Base-by-base conservation (phyloP, 2,797 vertebrate species). In the Mormyrops boulengeri region DNA sequence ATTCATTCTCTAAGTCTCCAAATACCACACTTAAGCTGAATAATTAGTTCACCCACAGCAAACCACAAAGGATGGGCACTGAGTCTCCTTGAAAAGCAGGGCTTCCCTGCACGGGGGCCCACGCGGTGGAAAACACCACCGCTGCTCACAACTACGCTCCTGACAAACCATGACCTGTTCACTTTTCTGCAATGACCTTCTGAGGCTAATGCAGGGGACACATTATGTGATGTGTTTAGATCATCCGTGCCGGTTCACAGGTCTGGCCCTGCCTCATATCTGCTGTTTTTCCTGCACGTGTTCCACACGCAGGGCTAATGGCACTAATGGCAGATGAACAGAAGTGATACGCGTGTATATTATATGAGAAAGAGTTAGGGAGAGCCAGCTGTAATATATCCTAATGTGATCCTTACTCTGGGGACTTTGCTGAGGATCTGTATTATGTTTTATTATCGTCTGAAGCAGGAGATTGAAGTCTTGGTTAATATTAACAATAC, bases 381-480 rank as follows among this genome's bases (percentile, higher is more conserved):
- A 80, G 17, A 44, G 38, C 4, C 17, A 80, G 38, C 38, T 44
- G 5, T 80, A 80, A 41, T 80, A 80, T 44, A 19, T n/a, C 38
- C 14, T 80, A 80, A 80, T 80, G 14, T 19, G 5, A 80, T 80
- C 12, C 73, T n/a, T 8, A 80, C 73, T 30, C 14, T 1, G 4
- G 30, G 30, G 30, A 69, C 66, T 38, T 77, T 80, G 17, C 14
- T 44, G 73, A 80, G 38, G 7, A 80, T 80, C 38, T n/a, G 7
- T 44, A 44, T 80, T 44, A 44, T 44, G 73, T 80, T 80, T 44
- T 44, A 44, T 80, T 80, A 80, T 80, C 14, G 14, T 80, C 73
- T 80, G 73, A 80, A 80, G 73, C 73, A n/a, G 73, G 38, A 80
- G 73, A 19, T 80, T 80, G 73, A 80, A 80, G 73, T 80, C 38